phyloP scores from a whole-genome alignment of 2,113 vertebrate species.

The Megaceryle torquata region DNA sequence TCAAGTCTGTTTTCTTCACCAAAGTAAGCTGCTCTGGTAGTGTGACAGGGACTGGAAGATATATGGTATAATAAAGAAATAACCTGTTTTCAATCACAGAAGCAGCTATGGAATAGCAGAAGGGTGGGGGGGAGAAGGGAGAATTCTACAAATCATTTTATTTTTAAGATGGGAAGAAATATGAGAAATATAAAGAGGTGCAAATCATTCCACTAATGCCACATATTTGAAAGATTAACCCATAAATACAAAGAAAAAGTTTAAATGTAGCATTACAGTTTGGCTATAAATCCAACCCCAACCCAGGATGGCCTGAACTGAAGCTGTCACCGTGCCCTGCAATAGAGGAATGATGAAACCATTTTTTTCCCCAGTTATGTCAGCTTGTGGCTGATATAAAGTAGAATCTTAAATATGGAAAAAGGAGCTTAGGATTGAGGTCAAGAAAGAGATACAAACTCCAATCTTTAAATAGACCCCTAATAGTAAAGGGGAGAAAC shows the following conservation, averaged over 20 bases:
- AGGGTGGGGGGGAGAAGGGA: neutral
- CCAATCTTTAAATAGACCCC: neutral
- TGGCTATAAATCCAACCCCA: neutral
- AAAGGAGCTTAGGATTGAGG: neutral
- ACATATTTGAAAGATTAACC: neutral
- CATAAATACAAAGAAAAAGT: conserved; percentile 14
- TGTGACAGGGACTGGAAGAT: conserved; percentile 85
- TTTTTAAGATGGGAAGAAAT: conserved; percentile 29
- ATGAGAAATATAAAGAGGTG: neutral
- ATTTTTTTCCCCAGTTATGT: neutral
- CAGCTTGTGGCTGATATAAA: neutral
- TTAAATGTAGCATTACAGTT: neutral
- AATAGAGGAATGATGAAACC: neutral
- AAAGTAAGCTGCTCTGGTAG: conserved; percentile 85
- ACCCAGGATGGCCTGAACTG: neutral
- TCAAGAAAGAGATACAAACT: neutral
- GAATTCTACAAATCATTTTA: neutral
- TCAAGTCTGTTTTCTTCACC: conserved; percentile 87
- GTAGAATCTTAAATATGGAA: neutral
- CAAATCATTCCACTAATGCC: neutral
- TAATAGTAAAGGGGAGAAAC: neutral
- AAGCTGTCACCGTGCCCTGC: neutral
- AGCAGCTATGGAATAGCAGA: neutral
- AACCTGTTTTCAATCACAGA: neutral
- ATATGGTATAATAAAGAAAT: neutral